These are phyloP conservation scores for Cinara cedri DNA, from an alignment of 2,888 invertebrate genomes.

Conservation along the genomic window DNA sequence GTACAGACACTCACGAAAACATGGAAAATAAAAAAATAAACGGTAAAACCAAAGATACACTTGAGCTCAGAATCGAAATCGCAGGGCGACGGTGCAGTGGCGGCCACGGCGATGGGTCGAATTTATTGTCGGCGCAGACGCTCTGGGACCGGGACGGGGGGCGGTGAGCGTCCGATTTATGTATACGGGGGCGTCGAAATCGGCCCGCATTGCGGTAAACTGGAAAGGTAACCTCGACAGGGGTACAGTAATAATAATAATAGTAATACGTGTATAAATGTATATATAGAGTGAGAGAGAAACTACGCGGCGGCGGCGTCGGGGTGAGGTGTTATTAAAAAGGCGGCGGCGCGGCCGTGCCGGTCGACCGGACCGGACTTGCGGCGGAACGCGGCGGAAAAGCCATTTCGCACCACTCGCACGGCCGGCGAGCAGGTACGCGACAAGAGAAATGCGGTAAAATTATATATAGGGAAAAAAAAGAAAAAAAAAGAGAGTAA, in stretches of 20 bases:
- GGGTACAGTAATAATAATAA: too few relatives aligned
- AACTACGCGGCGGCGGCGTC: too few relatives aligned
- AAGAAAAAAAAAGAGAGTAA: too few relatives aligned
- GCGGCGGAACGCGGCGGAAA: background rate
- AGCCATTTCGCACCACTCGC: background rate
- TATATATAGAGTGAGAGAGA: too few relatives aligned
- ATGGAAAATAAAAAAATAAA: background rate
- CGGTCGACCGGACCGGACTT: too few relatives aligned
- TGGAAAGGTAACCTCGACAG: background rate
- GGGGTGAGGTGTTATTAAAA: conserved; percentile 35
- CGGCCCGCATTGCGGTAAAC: conserved; percentile 56
- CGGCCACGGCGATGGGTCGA: background rate
- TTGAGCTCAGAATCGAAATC: too few relatives aligned
- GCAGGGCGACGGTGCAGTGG: background rate
- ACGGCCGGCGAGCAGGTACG: background rate
- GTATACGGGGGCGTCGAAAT: conserved; percentile 46
- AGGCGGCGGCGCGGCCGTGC: too few relatives aligned
- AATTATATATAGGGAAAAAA: background rate
- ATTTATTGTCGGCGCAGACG: conserved; percentile 41
- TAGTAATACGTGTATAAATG: too few relatives aligned
- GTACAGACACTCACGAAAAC: too few relatives aligned
- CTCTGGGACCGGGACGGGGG: too few relatives aligned
- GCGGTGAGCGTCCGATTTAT: conserved; percentile 40
- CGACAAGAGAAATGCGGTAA: background rate
- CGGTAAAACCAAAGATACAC: background rate